Base-by-base conservation (phyloP, 2,113 vertebrate genomes). In the Alosa alosa region DNA sequence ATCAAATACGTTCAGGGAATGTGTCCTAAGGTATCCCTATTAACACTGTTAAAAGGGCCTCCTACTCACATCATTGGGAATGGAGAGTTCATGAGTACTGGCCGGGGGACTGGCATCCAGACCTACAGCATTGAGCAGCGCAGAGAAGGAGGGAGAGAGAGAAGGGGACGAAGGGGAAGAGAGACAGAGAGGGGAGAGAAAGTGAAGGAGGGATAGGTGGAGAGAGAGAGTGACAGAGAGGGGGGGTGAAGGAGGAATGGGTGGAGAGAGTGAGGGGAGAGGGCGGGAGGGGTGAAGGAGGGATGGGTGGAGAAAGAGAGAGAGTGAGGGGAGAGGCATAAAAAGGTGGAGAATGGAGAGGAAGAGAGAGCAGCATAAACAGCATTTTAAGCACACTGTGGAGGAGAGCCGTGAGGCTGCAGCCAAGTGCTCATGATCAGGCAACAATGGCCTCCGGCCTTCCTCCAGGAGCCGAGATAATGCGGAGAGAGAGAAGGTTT, bases 71-170 rank as follows among this genome's bases (percentile, higher is more conserved):
- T 99, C 98, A 94, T 99, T 99, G 94, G 98, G 98, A 96, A 99
- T 98, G 96, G 97, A 97, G 96, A 99, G 97, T 95, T 99, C 98
- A 88, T 99, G 98, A 94, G 98, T 99, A 96, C 97, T 99, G 96
- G 98, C 97, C 89, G 96, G 97, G 92, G 97, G 95, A 94, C 95
- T 97, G 95, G 97, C 95, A 91, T 99, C 98, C 98, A 99, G 92
- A 98, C 98, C 98, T 99, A 94, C n/a, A 84, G 86, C 22, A 31
- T 75, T 84, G 84, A 82, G 90, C 86, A 78, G 31, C 64, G 7
- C 9, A 90, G 81, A 88, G 84, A 49, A 41, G 83, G 84, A 89
- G 31, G 31, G 88, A 89, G 90, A 90, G 86, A 78, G 11, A 36
- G 36, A 36, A 39, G 72, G 15, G 64, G 13, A 31, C 4, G n/a